Percentiles rank a stretch among this genome's conserved stretches.
Evolutionary conservation across 2,797 vertebrate genomes (phyloP).

Genomic region (Notolepis coatsorum): DNA sequence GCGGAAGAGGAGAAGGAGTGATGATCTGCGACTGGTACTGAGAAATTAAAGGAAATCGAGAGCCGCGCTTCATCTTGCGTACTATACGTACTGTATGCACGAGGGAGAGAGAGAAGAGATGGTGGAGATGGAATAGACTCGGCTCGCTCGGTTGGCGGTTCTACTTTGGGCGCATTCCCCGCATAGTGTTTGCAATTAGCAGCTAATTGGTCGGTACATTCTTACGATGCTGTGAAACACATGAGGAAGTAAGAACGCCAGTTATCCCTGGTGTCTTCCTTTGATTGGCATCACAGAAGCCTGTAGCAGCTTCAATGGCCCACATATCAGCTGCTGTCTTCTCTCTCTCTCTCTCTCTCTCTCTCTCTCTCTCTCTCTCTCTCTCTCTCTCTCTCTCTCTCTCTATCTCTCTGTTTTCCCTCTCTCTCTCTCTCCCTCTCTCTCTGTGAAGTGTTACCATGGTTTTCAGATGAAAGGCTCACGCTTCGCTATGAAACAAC

Average conservation of each 20-base stretch:
- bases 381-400: conserved; percentile 4
- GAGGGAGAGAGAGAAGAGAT: too few species aligned
- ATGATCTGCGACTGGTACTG: conserved; percentile 34
- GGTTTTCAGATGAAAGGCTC: conserved; percentile 68
- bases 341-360: not conserved
- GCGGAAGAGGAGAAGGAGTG: conserved; percentile 44
- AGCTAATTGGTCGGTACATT: conserved; percentile 11
- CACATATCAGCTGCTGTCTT: conserved; percentile 60
- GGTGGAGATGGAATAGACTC: not conserved
- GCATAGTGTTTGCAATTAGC: conserved; percentile 16
- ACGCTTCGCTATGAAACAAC: not conserved
- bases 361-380: not conserved
- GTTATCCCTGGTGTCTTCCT: not conserved
- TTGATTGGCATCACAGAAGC: conserved; percentile 27
- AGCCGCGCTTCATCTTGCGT: conserved; percentile 42
- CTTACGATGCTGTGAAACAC: not conserved
- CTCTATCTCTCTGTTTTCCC: too few species aligned
- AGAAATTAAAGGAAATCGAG: conserved; percentile 43
- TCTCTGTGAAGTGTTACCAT: conserved; percentile 67
- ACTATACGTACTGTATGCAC: too few species aligned
- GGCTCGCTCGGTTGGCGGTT: not conserved
- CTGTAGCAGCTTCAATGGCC: conserved; percentile 61
- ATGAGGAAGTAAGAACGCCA: not conserved
- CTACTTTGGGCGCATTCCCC: not conserved
- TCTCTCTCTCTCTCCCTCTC: not conserved